Evolutionary conservation across 2,113 vertebrate species (phyloP), one percentile per base, ranked within the genome.

Genomic region (Dinomys branickii): DNA sequence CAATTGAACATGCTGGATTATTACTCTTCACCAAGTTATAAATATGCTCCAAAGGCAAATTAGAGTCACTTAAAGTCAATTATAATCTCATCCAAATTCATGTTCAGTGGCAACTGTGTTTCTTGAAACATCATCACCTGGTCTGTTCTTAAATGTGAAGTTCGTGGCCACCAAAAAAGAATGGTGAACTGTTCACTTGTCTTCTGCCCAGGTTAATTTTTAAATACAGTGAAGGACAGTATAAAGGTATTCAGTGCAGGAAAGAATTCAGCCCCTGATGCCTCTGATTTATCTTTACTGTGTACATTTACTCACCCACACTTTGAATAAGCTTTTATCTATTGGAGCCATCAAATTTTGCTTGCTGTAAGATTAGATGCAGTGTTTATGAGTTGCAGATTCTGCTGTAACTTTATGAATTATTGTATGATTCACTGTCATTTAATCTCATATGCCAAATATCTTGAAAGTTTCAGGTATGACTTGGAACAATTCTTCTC

Each of bases 41-140:
- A 94, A 92, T 41, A 9, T 17, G 19, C 88, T 94, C 94, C 85
- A 97, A 91, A 94, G 85, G 5, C 86, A 94, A 95, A 95, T 58
- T 3, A 26, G 77, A 81, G 54, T 90, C 87, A 69, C n/a, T 41
- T 52, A 52, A 59, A 88, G 35, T 92, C 10, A 10, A 11, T 61
- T 93, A 83, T 56, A 80, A 90, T 14, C 63, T 58, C 75, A 82
- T 33, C 9, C 44, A 80, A n/a, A 73, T 50, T 85, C 47, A 44
- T 33, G 83, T 59, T 90, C 38, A 61, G 13, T 22, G 30, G 33
- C 5, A 61, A 41, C 54, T 47, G 1, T 58, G 9, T 77, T 83
- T 67, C 24, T 67, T 56, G 3, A 41, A 58, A 73, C 7, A 47
- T 33, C 41, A 17, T 19, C 12, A 26, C 7, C 20, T 0, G 26